These are phyloP conservation scores for Lingula anatina DNA, from an alignment of 2,888 invertebrate genomes.

Conservation along the genomic window DNA sequence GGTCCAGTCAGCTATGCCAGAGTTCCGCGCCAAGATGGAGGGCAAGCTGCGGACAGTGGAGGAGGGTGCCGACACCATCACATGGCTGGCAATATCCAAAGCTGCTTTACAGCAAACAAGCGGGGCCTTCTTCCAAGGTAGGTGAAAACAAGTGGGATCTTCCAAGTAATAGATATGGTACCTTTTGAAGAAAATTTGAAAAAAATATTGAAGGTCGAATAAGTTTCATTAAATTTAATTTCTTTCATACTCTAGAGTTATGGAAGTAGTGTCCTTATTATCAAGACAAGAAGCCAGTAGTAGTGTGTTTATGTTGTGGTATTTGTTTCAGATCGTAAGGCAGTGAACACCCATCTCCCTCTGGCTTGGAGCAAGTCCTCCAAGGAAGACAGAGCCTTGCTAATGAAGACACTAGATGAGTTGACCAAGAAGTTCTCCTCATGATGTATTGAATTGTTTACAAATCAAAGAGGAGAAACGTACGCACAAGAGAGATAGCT, in stretches of 20 bases:
- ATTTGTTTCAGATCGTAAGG: constrained; percentile 50
- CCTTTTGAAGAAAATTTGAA: too few relatives aligned
- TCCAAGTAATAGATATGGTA: too few relatives aligned
- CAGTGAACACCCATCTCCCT: constrained; percentile 52
- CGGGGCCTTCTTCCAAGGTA: constrained; percentile 54
- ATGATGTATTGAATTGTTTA: too few relatives aligned
- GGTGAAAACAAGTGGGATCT: too few relatives aligned
- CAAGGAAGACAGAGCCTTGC: constrained; percentile 39
- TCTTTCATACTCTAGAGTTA: too few relatives aligned
- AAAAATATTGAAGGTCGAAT: too few relatives aligned
- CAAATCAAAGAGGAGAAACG: too few relatives aligned
- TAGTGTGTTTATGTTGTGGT: too few relatives aligned
- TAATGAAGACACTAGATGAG: constrained; percentile 49
- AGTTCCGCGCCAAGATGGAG: constrained; percentile 54
- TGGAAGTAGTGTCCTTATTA: too few relatives aligned
- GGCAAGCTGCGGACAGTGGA: constrained; percentile 49
- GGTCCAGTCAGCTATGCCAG: constrained; percentile 40
- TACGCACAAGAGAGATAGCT: too few relatives aligned
- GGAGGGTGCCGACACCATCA: constrained; percentile 54
- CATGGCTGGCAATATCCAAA: constrained; percentile 53
- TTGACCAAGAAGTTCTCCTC: constrained; percentile 13
- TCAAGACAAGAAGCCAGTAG: too few relatives aligned
- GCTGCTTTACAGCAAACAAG: constrained; percentile 35
- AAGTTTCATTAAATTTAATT: too few relatives aligned
- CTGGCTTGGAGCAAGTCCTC: constrained; percentile 52